These are phyloP conservation scores for Eriosoma lanigerum DNA, from an alignment of 1,140 invertebrate species.

Conservation along the genomic window DNA sequence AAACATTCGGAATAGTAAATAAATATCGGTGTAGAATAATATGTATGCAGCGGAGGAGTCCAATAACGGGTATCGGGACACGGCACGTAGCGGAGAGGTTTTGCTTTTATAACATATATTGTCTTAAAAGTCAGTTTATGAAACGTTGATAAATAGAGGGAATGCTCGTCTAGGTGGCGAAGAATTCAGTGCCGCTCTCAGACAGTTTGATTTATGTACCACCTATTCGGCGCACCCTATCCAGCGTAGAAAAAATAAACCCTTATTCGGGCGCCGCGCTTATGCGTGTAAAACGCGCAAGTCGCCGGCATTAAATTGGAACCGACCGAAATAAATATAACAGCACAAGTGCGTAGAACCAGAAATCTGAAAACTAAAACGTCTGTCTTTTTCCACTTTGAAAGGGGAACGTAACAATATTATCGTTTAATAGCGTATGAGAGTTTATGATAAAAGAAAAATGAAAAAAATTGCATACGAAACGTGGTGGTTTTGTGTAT, in stretches of 20 bases:
- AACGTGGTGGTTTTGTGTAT: not conserved
- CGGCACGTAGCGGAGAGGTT: not conserved
- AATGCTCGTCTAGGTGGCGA: conserved; percentile 37
- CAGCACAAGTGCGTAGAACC: too few species aligned
- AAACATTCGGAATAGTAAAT: not conserved
- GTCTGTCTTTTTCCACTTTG: conserved; percentile 30
- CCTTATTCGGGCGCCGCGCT: conserved; percentile 6
- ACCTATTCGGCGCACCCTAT: conserved; percentile 12
- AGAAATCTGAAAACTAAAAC: conserved; percentile 46
- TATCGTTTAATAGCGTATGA: too few species aligned
- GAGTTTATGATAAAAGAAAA: not conserved
- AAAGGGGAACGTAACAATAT: not conserved
- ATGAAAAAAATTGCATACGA: conserved; percentile 26
- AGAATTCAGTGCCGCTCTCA: conserved; percentile 10
- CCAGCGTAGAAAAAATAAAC: conserved; percentile 18
- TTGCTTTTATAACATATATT: conserved; percentile 31
- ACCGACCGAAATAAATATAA: conserved; percentile 33
- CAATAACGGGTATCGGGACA: not conserved
- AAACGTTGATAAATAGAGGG: conserved; percentile 48
- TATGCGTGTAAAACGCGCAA: conserved; percentile 24
- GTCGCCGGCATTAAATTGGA: conserved; percentile 36
- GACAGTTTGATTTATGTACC: conserved; percentile 46
- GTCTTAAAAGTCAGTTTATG: conserved; percentile 48
- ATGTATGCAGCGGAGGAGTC: not conserved
- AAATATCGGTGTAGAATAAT: not conserved